Base-by-base conservation (phyloP, 2,797 vertebrate species). In the Borostomias antarcticus region DNA sequence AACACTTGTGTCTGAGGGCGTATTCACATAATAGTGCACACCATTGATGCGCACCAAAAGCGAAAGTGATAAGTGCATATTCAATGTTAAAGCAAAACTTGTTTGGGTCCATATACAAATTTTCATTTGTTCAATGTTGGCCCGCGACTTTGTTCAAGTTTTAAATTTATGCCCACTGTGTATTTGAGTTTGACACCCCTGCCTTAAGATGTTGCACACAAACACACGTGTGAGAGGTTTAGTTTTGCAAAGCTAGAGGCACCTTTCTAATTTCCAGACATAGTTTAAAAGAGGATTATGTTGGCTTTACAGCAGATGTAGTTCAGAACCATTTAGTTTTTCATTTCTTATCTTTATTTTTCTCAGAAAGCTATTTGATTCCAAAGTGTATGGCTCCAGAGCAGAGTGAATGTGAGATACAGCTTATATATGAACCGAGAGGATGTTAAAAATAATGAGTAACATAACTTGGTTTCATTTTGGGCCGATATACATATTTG, bases 341-440 rank as follows among this genome's bases (percentile, higher is more conserved):
- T 48, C n/a, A 21, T 30, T 66, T n/a, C n/a, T n/a, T 19, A 15
- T 30, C 51, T 40, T 5, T 69, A 56, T 71, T 70, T 61, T 72
- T 75, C 67, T 83, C 72, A 69, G 15, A 70, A 86, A 85, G 85
- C 80, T 81, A 77, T 86, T 83, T 75, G 67, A 84, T 88, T 86
- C 77, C 82, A 84, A 83, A 86, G 79, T 83, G 85, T 88, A 76
- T 82, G 64, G 82, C 66, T 74, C 62, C 70, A 7, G 72, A 76
- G 72, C 29, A 52, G 29, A 50, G 62, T 75, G 76, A 83, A 78
- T 75, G 81, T 75, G 72, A 74, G 40, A 65, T 15, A 45, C 17
- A 56, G 17, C 1, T 3, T 33, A 19, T 62, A 11, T 35, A 15
- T 54, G 63, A 66, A 62, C 58, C 45, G 9, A 57, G 65, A 33